Percentiles rank a stretch among this genome's conserved stretches.
Conservation (phyloP, 2,888 invertebrate species). For the Hypomecis atomaria region DNA sequence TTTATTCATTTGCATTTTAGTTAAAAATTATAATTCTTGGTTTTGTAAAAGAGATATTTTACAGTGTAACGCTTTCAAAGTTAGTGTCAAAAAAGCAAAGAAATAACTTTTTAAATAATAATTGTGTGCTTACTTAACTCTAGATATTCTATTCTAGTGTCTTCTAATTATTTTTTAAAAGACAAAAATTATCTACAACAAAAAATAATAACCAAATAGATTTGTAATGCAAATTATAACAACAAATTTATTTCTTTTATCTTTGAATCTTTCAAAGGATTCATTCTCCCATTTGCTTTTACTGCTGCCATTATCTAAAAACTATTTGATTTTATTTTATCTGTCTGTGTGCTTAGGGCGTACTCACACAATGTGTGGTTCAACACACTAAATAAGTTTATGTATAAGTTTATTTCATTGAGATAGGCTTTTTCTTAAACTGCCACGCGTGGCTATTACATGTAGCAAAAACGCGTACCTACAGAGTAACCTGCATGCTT, state of each 20-base stretch:
- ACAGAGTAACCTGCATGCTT: too few species aligned
- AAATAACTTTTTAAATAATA: too few species aligned
- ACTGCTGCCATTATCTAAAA: slow-evolving; percentile 19
- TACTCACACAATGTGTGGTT: not conserved
- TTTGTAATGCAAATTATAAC: not conserved
- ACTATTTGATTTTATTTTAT: slow-evolving; percentile 26
- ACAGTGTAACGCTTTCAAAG: not conserved
- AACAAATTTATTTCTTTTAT: not conserved
- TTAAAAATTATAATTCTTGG: not conserved
- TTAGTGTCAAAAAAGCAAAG: not conserved
- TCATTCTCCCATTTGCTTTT: slow-evolving; percentile 16
- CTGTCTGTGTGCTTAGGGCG: not conserved
- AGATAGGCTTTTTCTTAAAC: too few species aligned
- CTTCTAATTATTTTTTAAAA: too few species aligned
- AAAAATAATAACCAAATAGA: not conserved
- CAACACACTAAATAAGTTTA: not conserved
- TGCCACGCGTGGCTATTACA: too few species aligned
- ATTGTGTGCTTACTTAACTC: too few species aligned
- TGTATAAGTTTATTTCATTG: not conserved
- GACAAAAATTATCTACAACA: too few species aligned
- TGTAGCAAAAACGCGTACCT: too few species aligned
- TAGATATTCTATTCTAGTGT: not conserved
- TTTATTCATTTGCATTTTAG: slow-evolving; percentile 19
- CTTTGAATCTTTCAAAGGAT: slow-evolving; percentile 3
- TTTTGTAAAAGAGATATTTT: too few species aligned